Evolutionary conservation across 2,797 vertebrate genomes (phyloP), one percentile per base, ranked within the genome.

Genomic region (Melanotaenia trifasciata): DNA sequence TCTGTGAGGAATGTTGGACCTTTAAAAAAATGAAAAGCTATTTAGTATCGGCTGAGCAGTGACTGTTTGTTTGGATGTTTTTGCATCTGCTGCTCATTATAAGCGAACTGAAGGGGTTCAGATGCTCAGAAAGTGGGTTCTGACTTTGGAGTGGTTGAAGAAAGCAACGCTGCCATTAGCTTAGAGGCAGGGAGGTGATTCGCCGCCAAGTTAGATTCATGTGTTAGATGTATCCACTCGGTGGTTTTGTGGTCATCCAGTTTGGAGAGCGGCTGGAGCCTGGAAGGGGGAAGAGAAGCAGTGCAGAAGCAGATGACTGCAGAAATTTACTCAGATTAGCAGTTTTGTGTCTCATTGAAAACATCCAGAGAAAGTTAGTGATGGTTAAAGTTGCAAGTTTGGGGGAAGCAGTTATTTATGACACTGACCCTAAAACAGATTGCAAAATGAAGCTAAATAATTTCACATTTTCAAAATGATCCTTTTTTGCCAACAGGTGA

Each of bases 31-130:
- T 59, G 12, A 76, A 35, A 13, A 24, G 0, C 26, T 53, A 57
- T 50, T 78, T 57, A 8, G 20, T 35, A 10, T 10, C 22, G 7
- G 38, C 65, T 16, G 51, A 57, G 56, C 66, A 12, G 67, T n/a
- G 3, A 40, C 53, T 61, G 33, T 76, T 24, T 78, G 38, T 47
- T 50, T 43, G 40, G 71, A 68, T 76, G 53, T 69, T 71, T 30
- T 73, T 67, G 66, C 81, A 72, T 83, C 72, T 82, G 76, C 70
- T 67, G 60, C 40, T 73, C 62, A 69, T 83, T 61, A 70, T 59
- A 58, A 64, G 36, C 3, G 26, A 33, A 65, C 16, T 1, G 5
- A 10, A 38, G 40, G 33, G 24, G 24, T 53, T 63, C 50, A 54
- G 57, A 60, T 45, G 13, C 32, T 50, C 16, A 18, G 40, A 72